A percentile compares a stretch with the other conserved stretches of the same genome.
Evolutionary conservation across 2,888 invertebrate genomes (phyloP).

Genomic region (Troides helena): DNA sequence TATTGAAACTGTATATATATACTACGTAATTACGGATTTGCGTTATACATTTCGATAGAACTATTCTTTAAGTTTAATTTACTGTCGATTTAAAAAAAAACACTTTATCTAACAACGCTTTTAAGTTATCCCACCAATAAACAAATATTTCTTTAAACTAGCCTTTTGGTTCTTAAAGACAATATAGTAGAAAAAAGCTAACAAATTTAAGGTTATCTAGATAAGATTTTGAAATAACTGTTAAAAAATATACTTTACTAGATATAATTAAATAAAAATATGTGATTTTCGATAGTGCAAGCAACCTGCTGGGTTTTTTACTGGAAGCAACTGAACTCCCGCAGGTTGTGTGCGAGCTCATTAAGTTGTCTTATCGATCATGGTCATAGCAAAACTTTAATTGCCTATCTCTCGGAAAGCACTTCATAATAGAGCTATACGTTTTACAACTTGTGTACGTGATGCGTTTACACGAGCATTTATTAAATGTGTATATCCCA

Average conservation of each 20-base stretch:
- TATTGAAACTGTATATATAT: not conserved
- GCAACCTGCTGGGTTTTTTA: constrained; percentile 4
- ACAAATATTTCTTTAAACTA: too few relatives aligned
- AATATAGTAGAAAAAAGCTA: too few relatives aligned
- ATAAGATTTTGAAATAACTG: too few relatives aligned
- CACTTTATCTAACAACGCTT: too few relatives aligned
- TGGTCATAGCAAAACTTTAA: constrained; percentile 27
- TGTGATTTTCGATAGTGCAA: not conserved
- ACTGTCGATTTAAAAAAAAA: too few relatives aligned
- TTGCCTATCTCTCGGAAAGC: constrained; percentile 30
- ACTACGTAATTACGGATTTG: too few relatives aligned
- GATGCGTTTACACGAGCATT: not conserved
- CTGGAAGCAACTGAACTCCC: constrained; percentile 18
- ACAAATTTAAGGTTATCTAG: too few relatives aligned
- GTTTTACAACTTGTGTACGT: constrained; percentile 15
- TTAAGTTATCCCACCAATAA: too few relatives aligned
- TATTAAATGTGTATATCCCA: not conserved
- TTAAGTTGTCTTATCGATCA: constrained; percentile 34
- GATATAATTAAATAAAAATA: not conserved
- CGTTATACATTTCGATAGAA: too few relatives aligned
- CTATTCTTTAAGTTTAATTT: too few relatives aligned
- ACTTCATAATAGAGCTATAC: constrained; percentile 25
- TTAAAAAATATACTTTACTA: not conserved
- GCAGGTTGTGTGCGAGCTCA: constrained; percentile 21
- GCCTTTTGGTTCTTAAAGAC: too few relatives aligned